A percentile compares a stretch with the other conserved stretches of the same genome.
These are phyloP conservation scores for Xiphophorus birchmanni DNA, from an alignment of 2,797 vertebrate species.

Conservation along the genomic window DNA sequence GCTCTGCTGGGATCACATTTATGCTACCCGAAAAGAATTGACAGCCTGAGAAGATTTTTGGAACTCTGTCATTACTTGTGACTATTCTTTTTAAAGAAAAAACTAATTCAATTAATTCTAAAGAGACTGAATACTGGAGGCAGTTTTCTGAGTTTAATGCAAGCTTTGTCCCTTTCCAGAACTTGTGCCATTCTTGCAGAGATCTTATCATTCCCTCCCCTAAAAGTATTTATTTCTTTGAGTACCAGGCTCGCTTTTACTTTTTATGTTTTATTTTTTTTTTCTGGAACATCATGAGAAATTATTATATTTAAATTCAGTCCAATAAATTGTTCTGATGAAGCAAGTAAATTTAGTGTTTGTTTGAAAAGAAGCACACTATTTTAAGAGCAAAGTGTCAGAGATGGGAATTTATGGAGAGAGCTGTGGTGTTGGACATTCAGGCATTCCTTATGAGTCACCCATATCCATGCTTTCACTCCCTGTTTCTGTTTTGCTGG, in stretches of 20 bases:
- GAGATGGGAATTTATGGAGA: slow-evolving; percentile 30
- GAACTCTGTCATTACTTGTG: slow-evolving; percentile 6
- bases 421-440: slow-evolving; percentile 18
- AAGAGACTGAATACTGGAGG: slow-evolving; percentile 23
- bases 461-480: slow-evolving; percentile 25
- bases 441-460: slow-evolving; percentile 49
- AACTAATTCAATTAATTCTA: slow-evolving; percentile 18
- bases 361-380: slow-evolving; percentile 45
- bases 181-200: slow-evolving; percentile 36
- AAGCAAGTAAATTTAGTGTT: slow-evolving; percentile 54
- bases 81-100: slow-evolving; percentile 4
- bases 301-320: slow-evolving; percentile 72
- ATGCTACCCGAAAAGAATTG: neutral
- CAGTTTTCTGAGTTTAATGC: slow-evolving; percentile 49
- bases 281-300: slow-evolving; percentile 44
- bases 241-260: slow-evolving; percentile 62
- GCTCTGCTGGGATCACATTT: neutral
- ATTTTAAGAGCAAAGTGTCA: slow-evolving; percentile 23
- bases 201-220: slow-evolving; percentile 46
- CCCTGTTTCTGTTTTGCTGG: slow-evolving; percentile 25
- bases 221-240: slow-evolving; percentile 79
- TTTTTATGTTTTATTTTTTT: slow-evolving; percentile 30
- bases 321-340: slow-evolving; percentile 72
- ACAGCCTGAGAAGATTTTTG: slow-evolving; percentile 2
- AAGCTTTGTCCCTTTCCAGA: slow-evolving; percentile 39